Evolutionary conservation across 1,140 invertebrate genomes (phyloP).

Genomic region (Sinella curviseta): DNA sequence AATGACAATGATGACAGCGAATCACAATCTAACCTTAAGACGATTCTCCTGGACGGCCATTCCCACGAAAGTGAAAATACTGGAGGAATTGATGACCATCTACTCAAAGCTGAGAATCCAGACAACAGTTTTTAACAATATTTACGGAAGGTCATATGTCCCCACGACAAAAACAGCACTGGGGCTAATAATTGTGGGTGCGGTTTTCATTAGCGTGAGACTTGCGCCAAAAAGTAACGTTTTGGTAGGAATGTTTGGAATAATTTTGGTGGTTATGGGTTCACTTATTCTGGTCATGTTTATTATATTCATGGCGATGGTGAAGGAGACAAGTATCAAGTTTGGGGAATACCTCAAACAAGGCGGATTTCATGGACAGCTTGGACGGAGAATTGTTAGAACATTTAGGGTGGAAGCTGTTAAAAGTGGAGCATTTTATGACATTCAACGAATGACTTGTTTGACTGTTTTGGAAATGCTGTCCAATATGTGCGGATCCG

Average conservation of each 20-base stretch:
- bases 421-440: neutral
- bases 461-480: neutral
- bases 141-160: neutral
- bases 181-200: neutral
- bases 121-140: neutral
- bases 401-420: neutral
- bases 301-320: neutral
- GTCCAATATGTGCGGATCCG: neutral
- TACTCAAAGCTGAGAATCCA: neutral
- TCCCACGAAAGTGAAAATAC: too few relatives aligned
- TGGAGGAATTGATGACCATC: neutral
- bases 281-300: neutral
- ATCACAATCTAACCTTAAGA: too few relatives aligned
- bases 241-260: neutral
- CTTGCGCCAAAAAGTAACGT: neutral
- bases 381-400: neutral
- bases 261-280: neutral
- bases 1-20: too few relatives aligned
- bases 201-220: neutral
- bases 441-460: neutral
- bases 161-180: neutral
- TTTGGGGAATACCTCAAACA: neutral
- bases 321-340: neutral
- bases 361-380: neutral
- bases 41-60: too few relatives aligned